Evolutionary conservation across 2,113 vertebrate genomes (phyloP).

Genomic region (Sinocyclocheilus maitianheensis): DNA sequence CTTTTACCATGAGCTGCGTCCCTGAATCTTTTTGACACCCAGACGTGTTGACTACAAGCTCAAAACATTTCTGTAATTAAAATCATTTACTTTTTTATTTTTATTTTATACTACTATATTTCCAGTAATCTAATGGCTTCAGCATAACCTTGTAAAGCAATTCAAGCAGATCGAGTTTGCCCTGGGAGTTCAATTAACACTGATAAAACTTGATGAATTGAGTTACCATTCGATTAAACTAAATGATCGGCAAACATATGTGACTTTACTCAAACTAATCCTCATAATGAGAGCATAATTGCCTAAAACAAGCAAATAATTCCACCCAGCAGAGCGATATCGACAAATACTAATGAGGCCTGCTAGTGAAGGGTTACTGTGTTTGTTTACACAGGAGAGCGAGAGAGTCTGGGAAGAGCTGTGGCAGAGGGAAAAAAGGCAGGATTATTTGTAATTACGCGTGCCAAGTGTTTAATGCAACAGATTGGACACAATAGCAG

Average conservation of each 20-base stretch:
- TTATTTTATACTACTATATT: not conserved
- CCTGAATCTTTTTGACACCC: not conserved
- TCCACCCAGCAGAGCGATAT: conserved; percentile 20
- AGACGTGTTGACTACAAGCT: not conserved
- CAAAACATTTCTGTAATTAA: not conserved
- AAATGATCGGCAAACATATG: not conserved
- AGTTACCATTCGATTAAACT: conserved; percentile 2
- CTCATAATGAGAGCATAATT: conserved; percentile 27
- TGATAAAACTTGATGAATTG: not conserved
- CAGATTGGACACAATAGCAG: conserved; percentile 55
- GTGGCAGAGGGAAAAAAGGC: conserved; percentile 38
- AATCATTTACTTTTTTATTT: not conserved
- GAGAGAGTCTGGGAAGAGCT: conserved; percentile 29
- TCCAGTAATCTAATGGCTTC: not conserved
- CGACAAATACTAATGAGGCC: conserved; percentile 36
- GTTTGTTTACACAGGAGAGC: conserved; percentile 51
- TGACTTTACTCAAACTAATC: conserved; percentile 27
- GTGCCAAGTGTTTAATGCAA: conserved; percentile 58
- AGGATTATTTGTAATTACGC: conserved; percentile 57
- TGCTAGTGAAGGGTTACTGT: conserved; percentile 40
- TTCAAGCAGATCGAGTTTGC: not conserved
- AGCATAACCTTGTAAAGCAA: not conserved
- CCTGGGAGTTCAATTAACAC: not conserved
- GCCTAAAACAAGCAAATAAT: conserved; percentile 37
- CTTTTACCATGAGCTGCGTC: not conserved